Percentiles rank a stretch among this genome's conserved stretches.
phyloP scores from a whole-genome alignment of 1,140 invertebrate genomes.

The Antheraea mylitta region DNA sequence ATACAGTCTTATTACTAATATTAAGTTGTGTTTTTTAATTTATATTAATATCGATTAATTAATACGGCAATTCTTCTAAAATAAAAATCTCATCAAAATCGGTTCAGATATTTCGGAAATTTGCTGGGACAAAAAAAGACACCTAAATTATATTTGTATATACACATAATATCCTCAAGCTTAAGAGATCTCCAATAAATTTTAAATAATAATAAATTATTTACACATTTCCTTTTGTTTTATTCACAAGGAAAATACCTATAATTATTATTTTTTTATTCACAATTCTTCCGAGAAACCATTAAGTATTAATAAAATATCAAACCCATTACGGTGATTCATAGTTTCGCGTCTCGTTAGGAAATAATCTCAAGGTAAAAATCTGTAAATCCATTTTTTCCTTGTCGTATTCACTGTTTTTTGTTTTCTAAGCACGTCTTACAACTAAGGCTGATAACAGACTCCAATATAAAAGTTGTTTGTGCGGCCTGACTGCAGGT shows the following conservation, averaged over 20 bases:
- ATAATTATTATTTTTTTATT: not conserved
- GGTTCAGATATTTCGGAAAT: too few species aligned
- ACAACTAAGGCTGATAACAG: constrained; percentile 33
- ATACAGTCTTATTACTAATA: too few species aligned
- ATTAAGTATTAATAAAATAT: constrained; percentile 2
- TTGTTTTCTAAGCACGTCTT: constrained; percentile 37
- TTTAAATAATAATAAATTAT: too few species aligned
- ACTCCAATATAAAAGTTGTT: constrained; percentile 30
- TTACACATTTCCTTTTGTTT: not conserved
- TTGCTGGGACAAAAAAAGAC: too few species aligned
- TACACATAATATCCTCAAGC: too few species aligned
- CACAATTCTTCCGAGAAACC: constrained; percentile 4
- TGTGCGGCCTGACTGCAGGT: constrained; percentile 15
- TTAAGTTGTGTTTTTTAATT: too few species aligned
- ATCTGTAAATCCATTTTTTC: constrained; percentile 5
- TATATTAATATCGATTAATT: too few species aligned
- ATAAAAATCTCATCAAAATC: too few species aligned
- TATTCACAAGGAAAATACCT: not conserved
- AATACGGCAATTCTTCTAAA: too few species aligned
- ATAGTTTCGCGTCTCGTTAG: constrained; percentile 4
- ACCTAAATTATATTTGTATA: too few species aligned
- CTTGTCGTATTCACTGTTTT: constrained; percentile 24
- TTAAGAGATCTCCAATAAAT: too few species aligned
- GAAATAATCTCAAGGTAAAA: constrained; percentile 8
- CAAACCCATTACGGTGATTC: constrained; percentile 8